Evolutionary conservation across 2,113 vertebrate genomes (phyloP), one percentile per base, ranked within the genome.

Genomic region (Typhlomys cinereus): DNA sequence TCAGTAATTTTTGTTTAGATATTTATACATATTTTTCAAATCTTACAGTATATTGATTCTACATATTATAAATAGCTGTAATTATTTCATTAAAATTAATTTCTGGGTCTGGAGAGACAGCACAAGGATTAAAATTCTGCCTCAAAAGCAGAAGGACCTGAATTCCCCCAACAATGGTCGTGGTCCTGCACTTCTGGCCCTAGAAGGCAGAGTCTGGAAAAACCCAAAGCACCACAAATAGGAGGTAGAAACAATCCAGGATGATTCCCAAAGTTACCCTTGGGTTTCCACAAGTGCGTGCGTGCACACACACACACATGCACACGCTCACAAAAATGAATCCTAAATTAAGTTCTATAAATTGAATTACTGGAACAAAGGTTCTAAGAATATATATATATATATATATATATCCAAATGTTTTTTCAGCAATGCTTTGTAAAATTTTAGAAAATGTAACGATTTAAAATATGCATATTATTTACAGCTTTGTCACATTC

Each of bases 1-100:
- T 83, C 20, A 57, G 10, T 59, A 59, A 85, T 48, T 73, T 75
- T 39, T 62, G 29, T 5, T 91, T 93, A 39, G 5, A 41, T 39
- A 54, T 62, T 89, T 76, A 74, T 31, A 92, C n/a, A n/a, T n/a
- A 79, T 85, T 87, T 88, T 29, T 13, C 36, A 46, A 79, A 18
- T 3, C 12, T 70, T 21, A 36, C 44, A 1, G 31, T 46, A 36
- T 70, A 46, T 44, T 36, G 15, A 83, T 86, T 62, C 23, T 75
- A 48, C 64, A 23, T 54, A 36, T 25, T 91, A 83, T 34, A 54
- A 91, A 76, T 86, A 76, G 9, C 73, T 59, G 15, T 79, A 86
- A 78, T 70, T 67, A n/a, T 90, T 92, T 92, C 48, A 70, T 85
- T 76, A 84, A 36, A 23, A 44, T 88, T 13, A 25, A 81, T 90